Base-by-base conservation (phyloP, 2,113 vertebrate species). In the Panurus biarmicus region DNA sequence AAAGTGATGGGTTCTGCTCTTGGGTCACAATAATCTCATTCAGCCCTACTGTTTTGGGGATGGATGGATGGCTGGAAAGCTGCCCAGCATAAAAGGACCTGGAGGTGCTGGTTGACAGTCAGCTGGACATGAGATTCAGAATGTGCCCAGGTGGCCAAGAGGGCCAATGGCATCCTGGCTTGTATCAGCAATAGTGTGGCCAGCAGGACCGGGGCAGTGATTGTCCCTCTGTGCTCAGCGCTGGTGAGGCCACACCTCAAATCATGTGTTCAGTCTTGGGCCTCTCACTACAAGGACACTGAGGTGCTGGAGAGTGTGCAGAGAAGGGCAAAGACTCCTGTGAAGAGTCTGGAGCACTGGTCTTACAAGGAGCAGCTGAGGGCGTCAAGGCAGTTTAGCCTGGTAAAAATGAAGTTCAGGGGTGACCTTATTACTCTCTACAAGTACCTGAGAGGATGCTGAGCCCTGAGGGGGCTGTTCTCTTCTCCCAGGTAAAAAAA, bases 191-290 rank as follows among this genome's bases (percentile, higher is more conserved):
- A 29, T 0, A 29, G 13, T 23, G 11, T 9, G 7, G 31, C 19
- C 45, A 77, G 12, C n/a, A 50, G 58, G 7, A 38, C 1, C 24
- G 66, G 53, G 8, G 3, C 14, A 48, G 10, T 3, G 64, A 38
- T n/a, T 14, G 18, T 6, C 7, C 17, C 7, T 10, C 24, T 11
- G 8, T 50, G 26, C 12, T 40, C 0, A 0, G 6, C 33, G 10
- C 14, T 35, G 23, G 28, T 60, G 40, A 61, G 33, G 9, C 15
- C 1, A 2, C 12, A 29, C 9, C 6, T 48, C 15, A 17, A 25
- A 60, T 66, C 9, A 0, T 14, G 14, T 14, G 14, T 14, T 36
- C 45, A 16, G 8, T 54, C 77, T 31, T 31, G 62, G 10, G 7
- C 22, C 26, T 6, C 33, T 86, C 26, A 11, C 33, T 51, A 4